phyloP scores from a whole-genome alignment of 2,797 vertebrate genomes.

The Adrianichthys oophorus region DNA sequence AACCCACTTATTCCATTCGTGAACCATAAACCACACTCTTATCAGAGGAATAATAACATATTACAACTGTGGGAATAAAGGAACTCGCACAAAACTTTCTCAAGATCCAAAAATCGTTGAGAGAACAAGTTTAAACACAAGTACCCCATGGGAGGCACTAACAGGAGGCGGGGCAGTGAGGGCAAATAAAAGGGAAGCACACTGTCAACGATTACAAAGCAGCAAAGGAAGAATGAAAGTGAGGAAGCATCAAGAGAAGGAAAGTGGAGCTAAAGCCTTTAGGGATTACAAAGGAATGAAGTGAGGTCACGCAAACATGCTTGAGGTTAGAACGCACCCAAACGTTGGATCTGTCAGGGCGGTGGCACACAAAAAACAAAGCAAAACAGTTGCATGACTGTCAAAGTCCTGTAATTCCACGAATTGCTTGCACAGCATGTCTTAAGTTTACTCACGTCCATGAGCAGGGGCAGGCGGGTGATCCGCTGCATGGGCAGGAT shows the following conservation, averaged over 20 bases:
- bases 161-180: conserved; percentile 18
- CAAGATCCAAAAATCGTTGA: conserved; percentile 65
- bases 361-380: conserved; percentile 22
- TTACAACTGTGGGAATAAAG: conserved; percentile 58
- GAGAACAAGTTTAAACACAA: conserved; percentile 51
- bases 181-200: conserved; percentile 22
- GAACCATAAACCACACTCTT: conserved; percentile 2
- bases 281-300: conserved; percentile 15
- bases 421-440: conserved; percentile 18
- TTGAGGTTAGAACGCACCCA: conserved; percentile 26
- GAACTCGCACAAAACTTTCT: conserved; percentile 68
- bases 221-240: conserved; percentile 34
- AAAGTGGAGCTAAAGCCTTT: conserved; percentile 17
- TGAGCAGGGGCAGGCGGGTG: conserved; percentile 93
- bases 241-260: conserved; percentile 9
- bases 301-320: conserved; percentile 24
- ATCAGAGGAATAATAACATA: conserved; percentile 27
- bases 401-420: conserved; percentile 34
- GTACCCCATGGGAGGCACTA: conserved; percentile 53
- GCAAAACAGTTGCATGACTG: conserved; percentile 49
- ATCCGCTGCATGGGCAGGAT: conserved; percentile 99
- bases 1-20: conserved; percentile 1
- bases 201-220: conserved; percentile 15
- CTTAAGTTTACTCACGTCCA: conserved; percentile 87
- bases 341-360: conserved; percentile 5